These are phyloP conservation scores for Caprella mutica DNA, from an alignment of 2,888 invertebrate species.

Conservation along the genomic window DNA sequence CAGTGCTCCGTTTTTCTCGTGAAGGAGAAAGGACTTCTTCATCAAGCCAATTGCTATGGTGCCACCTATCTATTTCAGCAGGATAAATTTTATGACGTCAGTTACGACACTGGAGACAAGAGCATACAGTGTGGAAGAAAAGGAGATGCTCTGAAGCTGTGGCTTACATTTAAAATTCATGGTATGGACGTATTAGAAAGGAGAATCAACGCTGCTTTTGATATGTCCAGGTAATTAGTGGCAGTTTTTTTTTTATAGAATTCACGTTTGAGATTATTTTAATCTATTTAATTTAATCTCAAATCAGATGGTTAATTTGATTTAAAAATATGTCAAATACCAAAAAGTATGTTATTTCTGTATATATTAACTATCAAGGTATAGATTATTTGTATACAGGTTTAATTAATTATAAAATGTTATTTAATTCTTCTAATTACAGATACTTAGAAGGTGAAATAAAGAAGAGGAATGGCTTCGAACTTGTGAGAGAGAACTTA, in stretches of 20 bases:
- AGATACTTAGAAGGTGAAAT: conserved; percentile 49
- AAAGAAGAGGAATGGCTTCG: conserved; percentile 48
- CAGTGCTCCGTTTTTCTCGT: conserved; percentile 73
- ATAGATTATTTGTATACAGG: too few relatives aligned
- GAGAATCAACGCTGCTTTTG: conserved; percentile 55
- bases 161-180: conserved; percentile 81
- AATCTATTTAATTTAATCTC: too few relatives aligned
- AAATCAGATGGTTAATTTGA: too few relatives aligned
- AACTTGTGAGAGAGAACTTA: conserved; percentile 49
- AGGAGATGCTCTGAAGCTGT: conserved; percentile 82
- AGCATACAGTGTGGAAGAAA: conserved; percentile 83
- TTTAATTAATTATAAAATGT: too few relatives aligned
- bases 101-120: conserved; percentile 72
- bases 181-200: conserved; percentile 51
- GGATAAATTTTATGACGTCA: conserved; percentile 69
- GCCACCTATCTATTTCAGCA: conserved; percentile 70
- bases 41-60: conserved; percentile 56
- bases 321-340: too few relatives aligned
- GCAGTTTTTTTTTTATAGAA: neutral
- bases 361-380: too few relatives aligned
- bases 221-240: conserved; percentile 34
- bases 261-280: too few relatives aligned
- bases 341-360: too few relatives aligned
- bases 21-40: conserved; percentile 50
- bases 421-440: neutral